phyloP scores from a whole-genome alignment of 1,140 invertebrate genomes.

The Platyscapa corneri region DNA sequence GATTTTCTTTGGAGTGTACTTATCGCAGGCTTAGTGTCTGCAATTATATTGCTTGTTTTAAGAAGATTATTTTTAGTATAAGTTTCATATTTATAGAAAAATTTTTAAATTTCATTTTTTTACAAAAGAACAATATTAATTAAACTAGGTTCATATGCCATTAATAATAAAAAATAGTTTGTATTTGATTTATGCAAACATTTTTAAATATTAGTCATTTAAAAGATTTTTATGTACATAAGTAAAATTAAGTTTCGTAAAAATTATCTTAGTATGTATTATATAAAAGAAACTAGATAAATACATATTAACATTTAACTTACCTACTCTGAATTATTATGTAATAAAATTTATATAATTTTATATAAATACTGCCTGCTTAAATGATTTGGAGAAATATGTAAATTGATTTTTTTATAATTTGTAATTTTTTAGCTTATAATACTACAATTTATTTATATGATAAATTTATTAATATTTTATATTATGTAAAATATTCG shows the following conservation, averaged over 20 bases:
- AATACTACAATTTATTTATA: too few relatives aligned
- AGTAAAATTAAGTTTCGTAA: constrained; percentile 26
- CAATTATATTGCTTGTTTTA: constrained; percentile 68
- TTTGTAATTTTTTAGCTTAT: too few relatives aligned
- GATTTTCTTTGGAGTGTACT: constrained; percentile 70
- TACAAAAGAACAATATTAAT: too few relatives aligned
- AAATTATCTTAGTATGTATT: background rate
- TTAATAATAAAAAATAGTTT: constrained; percentile 59
- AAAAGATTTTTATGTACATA: constrained; percentile 51
- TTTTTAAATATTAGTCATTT: constrained; percentile 54
- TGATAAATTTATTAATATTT: too few relatives aligned
- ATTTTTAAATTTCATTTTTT: too few relatives aligned
- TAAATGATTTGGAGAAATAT: too few relatives aligned
- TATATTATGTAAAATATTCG: too few relatives aligned
- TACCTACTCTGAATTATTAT: too few relatives aligned
- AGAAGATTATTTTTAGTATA: constrained; percentile 69
- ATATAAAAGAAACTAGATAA: background rate
- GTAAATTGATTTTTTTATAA: too few relatives aligned
- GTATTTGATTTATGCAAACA: constrained; percentile 59
- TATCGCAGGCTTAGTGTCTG: constrained; percentile 65
- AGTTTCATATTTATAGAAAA: constrained; percentile 43
- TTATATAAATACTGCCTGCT: too few relatives aligned
- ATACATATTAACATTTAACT: background rate
- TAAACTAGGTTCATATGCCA: background rate
- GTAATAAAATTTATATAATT: too few relatives aligned